Evolutionary conservation across 2,797 vertebrate genomes (phyloP).

Genomic region (Sciurus carolinensis): DNA sequence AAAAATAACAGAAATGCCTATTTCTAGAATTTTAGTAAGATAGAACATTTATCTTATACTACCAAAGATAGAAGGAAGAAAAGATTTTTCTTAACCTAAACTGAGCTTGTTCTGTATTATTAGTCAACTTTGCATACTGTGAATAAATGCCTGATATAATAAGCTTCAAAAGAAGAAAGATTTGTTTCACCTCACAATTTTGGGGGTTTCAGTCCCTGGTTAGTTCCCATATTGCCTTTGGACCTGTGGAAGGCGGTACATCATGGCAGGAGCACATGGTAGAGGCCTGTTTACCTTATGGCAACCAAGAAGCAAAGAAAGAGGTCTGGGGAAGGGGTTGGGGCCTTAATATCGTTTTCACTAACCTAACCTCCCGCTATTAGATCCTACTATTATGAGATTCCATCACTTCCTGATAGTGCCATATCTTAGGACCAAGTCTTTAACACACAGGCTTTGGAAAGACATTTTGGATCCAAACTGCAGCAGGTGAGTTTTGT

Average conservation of each 20-base stretch:
- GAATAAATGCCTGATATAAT: background rate
- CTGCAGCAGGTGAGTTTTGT: background rate
- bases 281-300: background rate
- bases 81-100: slow-evolving; percentile 26
- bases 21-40: slow-evolving; percentile 27
- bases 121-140: background rate
- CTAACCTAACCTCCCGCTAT: background rate
- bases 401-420: background rate
- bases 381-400: background rate
- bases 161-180: no score
- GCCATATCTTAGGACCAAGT: background rate
- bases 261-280: background rate
- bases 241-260: background rate
- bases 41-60: slow-evolving; percentile 2
- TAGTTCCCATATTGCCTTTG: background rate
- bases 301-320: background rate
- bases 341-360: background rate
- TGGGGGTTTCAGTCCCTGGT: background rate
- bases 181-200: no score
- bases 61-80: background rate
- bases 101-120: background rate
- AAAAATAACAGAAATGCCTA: slow-evolving; percentile 39
- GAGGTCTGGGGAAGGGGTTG: no score
- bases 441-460: background rate
- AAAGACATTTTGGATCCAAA: background rate